Base-by-base conservation (phyloP, 2,888 invertebrate genomes). In the Drosophila diplacantha region DNA sequence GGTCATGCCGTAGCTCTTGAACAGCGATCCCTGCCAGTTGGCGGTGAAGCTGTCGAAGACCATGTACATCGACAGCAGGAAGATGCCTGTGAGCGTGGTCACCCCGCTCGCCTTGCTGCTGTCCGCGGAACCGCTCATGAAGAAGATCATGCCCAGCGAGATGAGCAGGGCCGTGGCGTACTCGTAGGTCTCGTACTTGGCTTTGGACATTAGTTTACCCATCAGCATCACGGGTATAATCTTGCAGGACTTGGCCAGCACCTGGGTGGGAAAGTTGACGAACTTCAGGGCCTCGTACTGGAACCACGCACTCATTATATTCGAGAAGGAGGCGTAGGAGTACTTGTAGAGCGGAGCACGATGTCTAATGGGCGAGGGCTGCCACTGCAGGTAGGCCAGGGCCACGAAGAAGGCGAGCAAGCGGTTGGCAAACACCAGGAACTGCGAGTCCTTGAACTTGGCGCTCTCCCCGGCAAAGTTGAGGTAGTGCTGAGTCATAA, bases 221-320 rank as follows among this genome's bases (percentile, higher is more conserved):
- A 99, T 99, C 85, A 98, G 87, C 99, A 99, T 99, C 47, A 99
- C 98, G 2, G 97, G 97, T 80, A 98, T 96, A 74, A 97, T 95
- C 90, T 99, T 99, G 73, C 96, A 97, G n/a, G 99, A 97, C 89
- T 99, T 99, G 0, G 97, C 96, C 71, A 97, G 88, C 68, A 96
- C 96, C 91, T 99, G 98, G 47, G 98, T 97, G 3, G 99, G 99
- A 88, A 99, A 99, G 85, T 95, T 97, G 83, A 99, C 97, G 88
- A 95, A 99, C 88, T 99, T 99, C 44, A 99, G 90, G 22, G 99
- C 99, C 89, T 99, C 99, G 87, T 99, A 99, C 89, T 99, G 99
- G 89, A 97, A 99, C 99, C 99, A 99, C 47, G 98, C 97, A 87
- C 98, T 98, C 91, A 99, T 92, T 71, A 99, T 96, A 88, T 99